A percentile compares a stretch with the other conserved stretches of the same genome.
Evolutionary conservation across 1,140 invertebrate species (phyloP).

Genomic region (Manduca sexta): DNA sequence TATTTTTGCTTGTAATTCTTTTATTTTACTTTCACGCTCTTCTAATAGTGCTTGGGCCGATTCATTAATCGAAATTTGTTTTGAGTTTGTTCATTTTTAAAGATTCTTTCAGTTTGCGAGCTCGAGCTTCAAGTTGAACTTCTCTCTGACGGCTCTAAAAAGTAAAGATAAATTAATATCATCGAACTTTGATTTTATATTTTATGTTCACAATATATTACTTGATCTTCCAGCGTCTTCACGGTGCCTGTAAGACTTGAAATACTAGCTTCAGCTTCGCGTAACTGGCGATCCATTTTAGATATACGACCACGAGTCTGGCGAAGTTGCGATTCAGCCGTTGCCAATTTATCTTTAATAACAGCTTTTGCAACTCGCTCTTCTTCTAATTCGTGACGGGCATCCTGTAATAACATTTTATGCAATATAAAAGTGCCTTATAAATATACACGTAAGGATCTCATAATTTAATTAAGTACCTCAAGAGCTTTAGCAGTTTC

Average conservation of each 20-base stretch:
- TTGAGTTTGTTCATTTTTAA: conserved; percentile 38
- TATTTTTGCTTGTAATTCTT: conserved; percentile 46
- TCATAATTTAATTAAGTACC: conserved; percentile 20
- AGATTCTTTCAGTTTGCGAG: conserved; percentile 58
- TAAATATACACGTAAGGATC: no score
- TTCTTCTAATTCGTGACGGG: conserved; percentile 46
- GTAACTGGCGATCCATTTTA: conserved; percentile 60
- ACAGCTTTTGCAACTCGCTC: conserved; percentile 31
- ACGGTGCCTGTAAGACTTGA: conserved; percentile 54
- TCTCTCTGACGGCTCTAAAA: conserved; percentile 55
- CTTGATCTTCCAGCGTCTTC: conserved; percentile 59
- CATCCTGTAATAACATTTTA: conserved; percentile 24
- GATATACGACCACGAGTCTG: conserved; percentile 39
- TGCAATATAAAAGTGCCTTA: not conserved
- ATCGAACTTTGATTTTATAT: not conserved
- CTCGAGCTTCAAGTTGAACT: conserved; percentile 53
- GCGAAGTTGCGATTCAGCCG: conserved; percentile 41
- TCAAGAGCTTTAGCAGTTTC: conserved; percentile 33
- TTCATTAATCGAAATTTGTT: conserved; percentile 32
- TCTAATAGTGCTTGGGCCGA: conserved; percentile 24
- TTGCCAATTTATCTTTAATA: conserved; percentile 49
- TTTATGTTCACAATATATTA: conserved; percentile 5
- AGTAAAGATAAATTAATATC: not conserved
- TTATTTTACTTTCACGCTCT: conserved; percentile 34
- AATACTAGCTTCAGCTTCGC: conserved; percentile 58